phyloP scores from a whole-genome alignment of 2,113 vertebrate species.

The Cyanistes caeruleus region DNA sequence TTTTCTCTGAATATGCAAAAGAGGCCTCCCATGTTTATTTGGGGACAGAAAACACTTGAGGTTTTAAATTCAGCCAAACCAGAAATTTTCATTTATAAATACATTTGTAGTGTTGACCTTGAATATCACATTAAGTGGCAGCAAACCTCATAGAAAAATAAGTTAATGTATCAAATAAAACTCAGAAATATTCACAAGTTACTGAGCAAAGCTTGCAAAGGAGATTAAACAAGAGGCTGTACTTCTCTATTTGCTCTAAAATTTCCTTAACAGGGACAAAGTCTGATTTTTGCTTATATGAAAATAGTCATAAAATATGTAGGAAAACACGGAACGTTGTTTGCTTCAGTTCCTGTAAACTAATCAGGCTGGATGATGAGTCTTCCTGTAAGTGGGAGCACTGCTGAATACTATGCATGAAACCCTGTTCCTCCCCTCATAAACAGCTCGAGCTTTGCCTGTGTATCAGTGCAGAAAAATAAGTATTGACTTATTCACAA shows the following conservation, averaged over 20 bases:
- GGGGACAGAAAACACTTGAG: background rate
- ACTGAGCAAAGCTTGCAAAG: background rate
- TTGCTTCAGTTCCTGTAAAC: slow-evolving; percentile 20
- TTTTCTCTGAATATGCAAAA: background rate
- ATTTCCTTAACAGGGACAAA: background rate
- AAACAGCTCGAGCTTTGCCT: background rate
- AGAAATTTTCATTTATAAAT: background rate
- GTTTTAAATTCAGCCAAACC: background rate
- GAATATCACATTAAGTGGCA: background rate
- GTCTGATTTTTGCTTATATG: background rate
- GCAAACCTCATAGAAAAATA: background rate
- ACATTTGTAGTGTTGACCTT: background rate
- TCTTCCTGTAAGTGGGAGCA: slow-evolving; percentile 33
- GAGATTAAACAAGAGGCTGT: background rate
- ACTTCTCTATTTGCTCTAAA: background rate
- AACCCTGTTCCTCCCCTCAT: slow-evolving; percentile 1
- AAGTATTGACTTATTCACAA: slow-evolving; percentile 32
- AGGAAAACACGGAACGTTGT: background rate
- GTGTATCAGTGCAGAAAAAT: background rate
- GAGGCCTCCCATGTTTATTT: background rate
- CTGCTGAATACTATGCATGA: slow-evolving; percentile 18
- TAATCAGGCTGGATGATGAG: background rate
- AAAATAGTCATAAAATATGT: background rate
- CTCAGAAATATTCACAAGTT: background rate
- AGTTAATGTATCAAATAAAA: background rate